Conservation (phyloP, 2,888 invertebrate species). For the Cyclophora punctaria region DNA sequence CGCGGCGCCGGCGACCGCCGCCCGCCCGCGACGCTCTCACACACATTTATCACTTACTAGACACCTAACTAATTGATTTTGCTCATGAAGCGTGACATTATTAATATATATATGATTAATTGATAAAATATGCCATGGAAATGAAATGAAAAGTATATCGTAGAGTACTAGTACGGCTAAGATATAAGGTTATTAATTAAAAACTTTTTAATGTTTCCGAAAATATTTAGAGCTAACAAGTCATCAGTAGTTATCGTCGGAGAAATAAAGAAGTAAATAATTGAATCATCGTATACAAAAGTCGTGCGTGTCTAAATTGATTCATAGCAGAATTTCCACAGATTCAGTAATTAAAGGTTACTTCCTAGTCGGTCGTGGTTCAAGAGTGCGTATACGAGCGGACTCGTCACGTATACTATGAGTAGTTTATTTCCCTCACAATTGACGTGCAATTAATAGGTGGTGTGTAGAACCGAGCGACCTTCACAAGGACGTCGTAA, state of each 20-base stretch:
- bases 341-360: constrained; percentile 66
- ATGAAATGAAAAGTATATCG: too few relatives aligned
- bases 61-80: constrained; percentile 17
- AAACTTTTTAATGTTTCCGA: background rate
- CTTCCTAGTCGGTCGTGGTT: constrained; percentile 56
- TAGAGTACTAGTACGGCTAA: too few relatives aligned
- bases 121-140: too few relatives aligned
- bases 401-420: constrained; percentile 46
- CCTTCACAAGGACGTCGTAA: constrained; percentile 60
- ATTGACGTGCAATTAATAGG: constrained; percentile 32
- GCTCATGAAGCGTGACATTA: background rate
- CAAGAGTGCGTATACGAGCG: constrained; percentile 48
- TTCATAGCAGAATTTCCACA: constrained; percentile 51
- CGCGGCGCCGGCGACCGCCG: constrained; percentile 2
- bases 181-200: background rate
- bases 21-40: constrained; percentile 5
- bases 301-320: constrained; percentile 56
- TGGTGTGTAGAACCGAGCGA: constrained; percentile 36
- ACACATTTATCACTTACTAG: constrained; percentile 25
- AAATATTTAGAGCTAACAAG: background rate
- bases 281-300: constrained; percentile 31
- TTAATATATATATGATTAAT: too few relatives aligned
- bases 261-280: background rate
- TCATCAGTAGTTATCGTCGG: background rate
- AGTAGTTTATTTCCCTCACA: constrained; percentile 39